Base-by-base conservation (phyloP, 92 coral and sea anemone genomes). In the Phenganax marumi region DNA sequence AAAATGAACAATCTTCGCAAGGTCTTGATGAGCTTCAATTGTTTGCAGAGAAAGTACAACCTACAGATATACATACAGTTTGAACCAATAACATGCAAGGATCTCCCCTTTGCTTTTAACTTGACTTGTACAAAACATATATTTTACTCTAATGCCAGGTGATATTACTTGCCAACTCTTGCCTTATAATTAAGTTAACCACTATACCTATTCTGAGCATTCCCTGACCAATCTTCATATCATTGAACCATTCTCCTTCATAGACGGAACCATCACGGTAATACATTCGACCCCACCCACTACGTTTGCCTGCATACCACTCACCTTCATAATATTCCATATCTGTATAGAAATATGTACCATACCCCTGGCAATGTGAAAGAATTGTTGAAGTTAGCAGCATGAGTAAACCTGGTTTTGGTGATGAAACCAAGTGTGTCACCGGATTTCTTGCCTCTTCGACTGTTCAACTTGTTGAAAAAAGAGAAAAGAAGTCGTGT, bases 211-310 rank as follows among this genome's bases (percentile, higher is more conserved):
- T 84, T 80, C 98, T 89, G 16, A 90, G 90, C 98, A 95, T 95
- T 18, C 98, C 98, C 79, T 95, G 95, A 8, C 98, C 98, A 84
- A 90, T 92, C 89, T 92, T 87, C 89, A 81, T 78, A 89, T 92
- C 90, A 81, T 92, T 88, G 80, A 90, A 95, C 98, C 98, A 95
- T 73, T 95, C 98, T 58, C 98, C 98, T 72, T 95, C 98, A 57
- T 95, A 95, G 10, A 95, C 98, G 7, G 98, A 82, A 50, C 98
- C 97, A 88, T 95, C 97, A 56, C 89, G 77, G 63, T 87, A 92
- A 80, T 95, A 95, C 97, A 95, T 95, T 33, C 98, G 84, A 11
- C 98, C 98, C 98, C 98, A 95, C 19, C 98, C 98, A 86, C 98
- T 95, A 16, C 98, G 87, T 82, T 92, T 92, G 83, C 92, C 92